Evolutionary conservation across 2,113 vertebrate species (phyloP).

Genomic region (Pachycephala philippinensis): DNA sequence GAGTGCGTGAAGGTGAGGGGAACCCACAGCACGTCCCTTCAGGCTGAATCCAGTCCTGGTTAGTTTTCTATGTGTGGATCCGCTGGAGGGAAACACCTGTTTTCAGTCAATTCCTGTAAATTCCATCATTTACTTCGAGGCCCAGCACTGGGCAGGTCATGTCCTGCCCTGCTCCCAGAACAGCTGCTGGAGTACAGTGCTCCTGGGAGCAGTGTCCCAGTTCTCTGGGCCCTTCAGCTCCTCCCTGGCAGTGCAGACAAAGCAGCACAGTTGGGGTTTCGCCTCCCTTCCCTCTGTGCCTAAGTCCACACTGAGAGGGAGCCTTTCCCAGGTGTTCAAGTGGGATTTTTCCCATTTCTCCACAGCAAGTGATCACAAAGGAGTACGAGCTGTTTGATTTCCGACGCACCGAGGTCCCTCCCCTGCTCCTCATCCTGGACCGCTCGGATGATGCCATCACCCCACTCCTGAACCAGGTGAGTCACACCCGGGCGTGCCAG

Average conservation of each 20-base stretch:
- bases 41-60: neutral
- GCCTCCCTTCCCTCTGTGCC: neutral
- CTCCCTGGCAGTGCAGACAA: neutral
- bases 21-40: neutral
- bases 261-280: neutral
- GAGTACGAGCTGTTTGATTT: slow-evolving; percentile 98
- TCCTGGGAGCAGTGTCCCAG: neutral
- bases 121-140: fast-evolving
- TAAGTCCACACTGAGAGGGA: neutral
- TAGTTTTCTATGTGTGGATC: too few relatives aligned
- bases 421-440: slow-evolving; percentile 90
- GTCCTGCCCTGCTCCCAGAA: neutral
- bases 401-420: slow-evolving; percentile 92
- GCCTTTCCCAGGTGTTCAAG: neutral
- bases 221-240: neutral
- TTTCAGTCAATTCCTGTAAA: neutral
- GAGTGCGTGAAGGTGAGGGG: slow-evolving; percentile 86
- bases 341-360: neutral
- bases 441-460: slow-evolving; percentile 93
- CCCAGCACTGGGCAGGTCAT: fast-evolving
- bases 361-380: slow-evolving; percentile 95
- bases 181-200: neutral
- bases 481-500: neutral
- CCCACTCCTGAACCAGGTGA: slow-evolving; percentile 81
- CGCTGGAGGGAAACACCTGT: too few relatives aligned